Conservation (phyloP, 2,888 invertebrate species). For the Plemyria rubiginata region DNA sequence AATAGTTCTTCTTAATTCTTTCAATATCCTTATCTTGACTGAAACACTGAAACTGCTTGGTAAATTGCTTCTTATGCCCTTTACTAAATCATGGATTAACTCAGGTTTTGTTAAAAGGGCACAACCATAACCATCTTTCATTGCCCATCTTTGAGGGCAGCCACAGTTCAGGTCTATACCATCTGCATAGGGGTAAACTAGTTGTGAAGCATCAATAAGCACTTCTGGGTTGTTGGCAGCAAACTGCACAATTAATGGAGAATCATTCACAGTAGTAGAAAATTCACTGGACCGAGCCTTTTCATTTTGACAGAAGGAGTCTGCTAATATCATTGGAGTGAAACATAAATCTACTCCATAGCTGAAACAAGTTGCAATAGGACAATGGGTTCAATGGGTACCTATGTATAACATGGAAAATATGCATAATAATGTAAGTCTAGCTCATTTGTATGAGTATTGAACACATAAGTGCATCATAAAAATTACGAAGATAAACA, state of each 20-base stretch:
- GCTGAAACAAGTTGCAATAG: slow-evolving; percentile 65
- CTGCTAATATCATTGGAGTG: slow-evolving; percentile 98
- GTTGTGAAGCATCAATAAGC: slow-evolving; percentile 93
- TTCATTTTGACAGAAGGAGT: slow-evolving; percentile 95
- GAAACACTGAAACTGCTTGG: slow-evolving; percentile 93
- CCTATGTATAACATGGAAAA: too few relatives aligned
- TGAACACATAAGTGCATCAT: too few relatives aligned
- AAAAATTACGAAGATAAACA: too few relatives aligned
- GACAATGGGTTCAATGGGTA: not conserved
- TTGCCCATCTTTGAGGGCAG: slow-evolving; percentile 98
- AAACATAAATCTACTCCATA: slow-evolving; percentile 96
- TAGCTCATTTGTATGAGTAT: too few relatives aligned
- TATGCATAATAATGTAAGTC: too few relatives aligned
- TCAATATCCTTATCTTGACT: slow-evolving; percentile 94
- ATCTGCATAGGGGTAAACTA: slow-evolving; percentile 93
- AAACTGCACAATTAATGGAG: slow-evolving; percentile 97
- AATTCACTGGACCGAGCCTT: slow-evolving; percentile 95
- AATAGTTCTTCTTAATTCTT: slow-evolving; percentile 89
- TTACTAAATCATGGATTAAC: slow-evolving; percentile 91
- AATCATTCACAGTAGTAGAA: slow-evolving; percentile 89
- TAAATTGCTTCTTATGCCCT: slow-evolving; percentile 89
- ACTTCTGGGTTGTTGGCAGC: slow-evolving; percentile 94
- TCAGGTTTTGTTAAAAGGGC: slow-evolving; percentile 93
- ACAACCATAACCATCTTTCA: slow-evolving; percentile 95
- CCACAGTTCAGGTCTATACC: slow-evolving; percentile 99